These are phyloP conservation scores for Diploscapter pachys DNA, from an alignment of 1,140 invertebrate genomes.

Conservation along the genomic window DNA sequence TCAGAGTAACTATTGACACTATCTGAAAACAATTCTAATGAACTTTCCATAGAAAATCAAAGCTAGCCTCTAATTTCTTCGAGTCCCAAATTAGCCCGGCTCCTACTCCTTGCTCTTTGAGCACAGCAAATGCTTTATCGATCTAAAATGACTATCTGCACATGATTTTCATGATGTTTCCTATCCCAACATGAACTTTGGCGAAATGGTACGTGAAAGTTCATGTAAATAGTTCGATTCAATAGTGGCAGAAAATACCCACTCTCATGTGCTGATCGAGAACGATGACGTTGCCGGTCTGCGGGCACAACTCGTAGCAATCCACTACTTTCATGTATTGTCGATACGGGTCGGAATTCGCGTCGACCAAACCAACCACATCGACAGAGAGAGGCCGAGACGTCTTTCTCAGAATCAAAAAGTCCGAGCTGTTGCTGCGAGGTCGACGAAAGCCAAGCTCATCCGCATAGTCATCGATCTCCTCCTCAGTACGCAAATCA, in stretches of 20 bases:
- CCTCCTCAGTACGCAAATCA: slow-evolving; percentile 18
- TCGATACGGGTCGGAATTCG: slow-evolving; percentile 14
- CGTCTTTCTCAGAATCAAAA: slow-evolving; percentile 26
- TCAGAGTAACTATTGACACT: slow-evolving; percentile 18
- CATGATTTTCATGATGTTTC: background rate
- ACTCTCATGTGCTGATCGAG: too few relatives aligned
- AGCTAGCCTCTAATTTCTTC: background rate
- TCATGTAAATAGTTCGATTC: slow-evolving; percentile 3
- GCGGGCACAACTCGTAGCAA: slow-evolving; percentile 19
- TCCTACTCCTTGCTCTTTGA: slow-evolving; percentile 6
- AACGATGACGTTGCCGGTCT: background rate
- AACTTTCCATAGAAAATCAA: background rate
- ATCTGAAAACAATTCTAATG: slow-evolving; percentile 15
- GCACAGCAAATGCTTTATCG: slow-evolving; percentile 24
- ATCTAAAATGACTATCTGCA: slow-evolving; percentile 12
- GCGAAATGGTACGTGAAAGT: background rate
- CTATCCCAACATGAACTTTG: background rate
- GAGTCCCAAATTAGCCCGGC: slow-evolving; percentile 18
- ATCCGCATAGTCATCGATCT: slow-evolving; percentile 21
- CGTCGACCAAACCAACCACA: slow-evolving; percentile 26
- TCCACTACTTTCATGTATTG: slow-evolving; percentile 31
- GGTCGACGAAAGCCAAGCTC: slow-evolving; percentile 19
- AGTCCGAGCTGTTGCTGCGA: slow-evolving; percentile 33
- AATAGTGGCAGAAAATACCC: too few relatives aligned
- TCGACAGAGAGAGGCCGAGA: slow-evolving; percentile 29